Percentiles rank a stretch among this genome's conserved stretches.
These are phyloP conservation scores for Mionectes macconnelli DNA, from an alignment of 2,113 vertebrate genomes.

Conservation along the genomic window DNA sequence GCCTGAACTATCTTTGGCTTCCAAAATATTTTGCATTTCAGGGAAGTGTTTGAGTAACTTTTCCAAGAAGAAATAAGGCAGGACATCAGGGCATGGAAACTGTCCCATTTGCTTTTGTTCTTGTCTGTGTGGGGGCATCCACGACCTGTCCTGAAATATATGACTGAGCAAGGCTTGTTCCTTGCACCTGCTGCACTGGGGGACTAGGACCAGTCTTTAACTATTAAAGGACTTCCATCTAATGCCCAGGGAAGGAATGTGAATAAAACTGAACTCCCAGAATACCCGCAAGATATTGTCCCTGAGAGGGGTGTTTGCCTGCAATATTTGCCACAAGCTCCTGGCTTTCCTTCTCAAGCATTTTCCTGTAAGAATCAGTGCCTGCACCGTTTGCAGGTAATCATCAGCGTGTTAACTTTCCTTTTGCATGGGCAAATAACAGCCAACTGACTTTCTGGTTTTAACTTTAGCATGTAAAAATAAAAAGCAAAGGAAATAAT, in stretches of 20 bases:
- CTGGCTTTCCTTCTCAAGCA: background rate
- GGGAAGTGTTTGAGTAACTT: background rate
- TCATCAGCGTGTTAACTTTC: background rate
- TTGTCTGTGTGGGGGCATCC: background rate
- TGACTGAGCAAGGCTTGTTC: accelerated
- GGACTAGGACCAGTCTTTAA: background rate
- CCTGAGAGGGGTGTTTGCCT: background rate
- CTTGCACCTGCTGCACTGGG: background rate
- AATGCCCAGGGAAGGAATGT: background rate
- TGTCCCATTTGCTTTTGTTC: background rate
- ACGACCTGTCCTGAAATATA: accelerated
- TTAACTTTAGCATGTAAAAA: background rate
- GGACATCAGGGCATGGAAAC: background rate
- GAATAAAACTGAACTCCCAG: background rate
- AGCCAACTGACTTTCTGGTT: background rate
- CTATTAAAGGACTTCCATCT: background rate
- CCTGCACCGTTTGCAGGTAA: background rate
- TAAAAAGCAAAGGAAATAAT: background rate
- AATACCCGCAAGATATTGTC: background rate
- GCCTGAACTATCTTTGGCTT: slow-evolving; percentile 59
- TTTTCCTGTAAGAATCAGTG: background rate
- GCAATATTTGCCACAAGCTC: background rate
- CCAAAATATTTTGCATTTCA: slow-evolving; percentile 57
- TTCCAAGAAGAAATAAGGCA: slow-evolving; percentile 9
- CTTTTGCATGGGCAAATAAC: background rate